Conservation (phyloP, 2,888 invertebrate genomes). For the Crioceris asparagi region DNA sequence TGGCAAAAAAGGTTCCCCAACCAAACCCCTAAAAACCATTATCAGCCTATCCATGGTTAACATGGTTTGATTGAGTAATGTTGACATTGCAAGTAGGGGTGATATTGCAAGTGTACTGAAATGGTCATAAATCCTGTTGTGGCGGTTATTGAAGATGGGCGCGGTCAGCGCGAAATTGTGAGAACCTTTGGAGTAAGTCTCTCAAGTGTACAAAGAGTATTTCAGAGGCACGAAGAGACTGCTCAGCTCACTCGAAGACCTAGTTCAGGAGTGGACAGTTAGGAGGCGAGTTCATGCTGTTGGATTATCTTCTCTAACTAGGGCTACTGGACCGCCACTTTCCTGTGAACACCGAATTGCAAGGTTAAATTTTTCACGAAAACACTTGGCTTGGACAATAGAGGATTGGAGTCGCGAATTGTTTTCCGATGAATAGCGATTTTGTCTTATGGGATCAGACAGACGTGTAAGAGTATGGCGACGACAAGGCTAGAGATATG, state of each 20-base stretch:
- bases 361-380: constrained; percentile 6
- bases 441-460: constrained; percentile 8
- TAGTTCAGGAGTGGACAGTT: constrained; percentile 8
- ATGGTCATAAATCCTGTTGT: too few relatives aligned
- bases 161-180: too few relatives aligned
- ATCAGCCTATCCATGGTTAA: too few relatives aligned
- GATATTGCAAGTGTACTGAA: too few relatives aligned
- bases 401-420: constrained; percentile 9
- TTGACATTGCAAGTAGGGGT: too few relatives aligned
- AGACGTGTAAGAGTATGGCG: constrained; percentile 6
- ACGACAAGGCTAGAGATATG: constrained; percentile 6
- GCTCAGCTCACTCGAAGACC: constrained; percentile 2
- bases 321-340: constrained; percentile 6
- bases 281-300: constrained; percentile 6
- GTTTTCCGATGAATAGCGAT: constrained; percentile 9
- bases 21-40: too few relatives aligned
- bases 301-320: constrained; percentile 7
- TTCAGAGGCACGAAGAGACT: constrained; percentile 3
- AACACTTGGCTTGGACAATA: constrained; percentile 7
- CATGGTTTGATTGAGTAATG: too few relatives aligned
- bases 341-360: constrained; percentile 7
- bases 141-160: too few relatives aligned
- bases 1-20: too few relatives aligned
- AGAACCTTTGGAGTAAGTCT: constrained; percentile 7
- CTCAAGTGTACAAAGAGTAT: constrained; percentile 3